Evolutionary conservation across 2,113 vertebrate genomes (phyloP).

Genomic region (Galeopterus variegatus): DNA sequence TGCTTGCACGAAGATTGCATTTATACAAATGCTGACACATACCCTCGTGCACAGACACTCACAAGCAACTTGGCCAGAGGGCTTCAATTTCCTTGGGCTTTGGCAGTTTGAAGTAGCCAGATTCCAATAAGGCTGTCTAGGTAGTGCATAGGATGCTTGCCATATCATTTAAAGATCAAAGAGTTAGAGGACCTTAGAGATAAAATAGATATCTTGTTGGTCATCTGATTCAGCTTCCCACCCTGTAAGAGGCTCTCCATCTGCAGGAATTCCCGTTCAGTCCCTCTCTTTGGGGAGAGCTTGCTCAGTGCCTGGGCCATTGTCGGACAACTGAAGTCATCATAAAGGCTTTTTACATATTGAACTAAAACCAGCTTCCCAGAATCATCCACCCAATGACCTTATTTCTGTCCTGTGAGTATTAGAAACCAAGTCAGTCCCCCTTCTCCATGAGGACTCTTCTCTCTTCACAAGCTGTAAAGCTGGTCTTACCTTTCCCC

Average conservation of each 20-base stretch:
- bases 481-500: neutral
- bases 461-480: neutral
- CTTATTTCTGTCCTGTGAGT: neutral
- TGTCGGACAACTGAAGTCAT: neutral
- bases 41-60: neutral
- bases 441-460: neutral
- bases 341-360: neutral
- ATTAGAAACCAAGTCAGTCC: neutral
- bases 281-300: neutral
- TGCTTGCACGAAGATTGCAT: neutral
- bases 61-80: neutral
- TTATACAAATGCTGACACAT: neutral
- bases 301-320: neutral
- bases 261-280: neutral
- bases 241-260: neutral
- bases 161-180: neutral
- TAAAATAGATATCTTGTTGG: neutral
- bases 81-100: neutral
- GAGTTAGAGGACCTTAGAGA: neutral
- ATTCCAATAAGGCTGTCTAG: neutral
- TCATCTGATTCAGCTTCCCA: neutral
- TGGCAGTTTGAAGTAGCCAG: neutral
- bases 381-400: neutral
- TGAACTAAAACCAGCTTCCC: neutral
- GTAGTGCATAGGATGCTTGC: neutral